Evolutionary conservation across 2,113 vertebrate species (phyloP).

Genomic region (Chionis minor): DNA sequence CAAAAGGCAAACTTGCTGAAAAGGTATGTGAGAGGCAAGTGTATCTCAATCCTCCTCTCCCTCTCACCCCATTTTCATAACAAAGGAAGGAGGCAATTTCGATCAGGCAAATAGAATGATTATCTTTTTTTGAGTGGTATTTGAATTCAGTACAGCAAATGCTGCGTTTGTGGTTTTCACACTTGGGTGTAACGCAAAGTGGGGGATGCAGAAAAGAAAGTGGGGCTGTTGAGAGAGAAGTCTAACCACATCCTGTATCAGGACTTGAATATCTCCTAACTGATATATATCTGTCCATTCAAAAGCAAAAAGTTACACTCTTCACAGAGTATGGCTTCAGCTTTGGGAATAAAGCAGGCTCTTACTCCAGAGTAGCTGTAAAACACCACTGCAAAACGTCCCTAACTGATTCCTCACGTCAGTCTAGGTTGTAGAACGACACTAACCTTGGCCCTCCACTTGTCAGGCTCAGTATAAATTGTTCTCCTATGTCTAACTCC

Average conservation of each 20-base stretch:
- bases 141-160: not conserved
- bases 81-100: not conserved
- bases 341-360: not conserved
- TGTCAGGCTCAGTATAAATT: not conserved
- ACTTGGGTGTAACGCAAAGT: not conserved
- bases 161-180: not conserved
- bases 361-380: not conserved
- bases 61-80: not conserved
- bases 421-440: not conserved
- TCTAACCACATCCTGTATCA: rapidly evolving
- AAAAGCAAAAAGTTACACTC: not conserved
- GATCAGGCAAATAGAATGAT: not conserved
- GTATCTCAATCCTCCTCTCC: not conserved
- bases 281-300: not conserved
- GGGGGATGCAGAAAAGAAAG: not conserved
- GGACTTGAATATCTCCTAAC: not conserved
- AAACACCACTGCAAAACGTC: not conserved
- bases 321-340: not conserved
- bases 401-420: not conserved
- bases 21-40: not conserved
- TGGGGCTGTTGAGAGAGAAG: not conserved
- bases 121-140: not conserved
- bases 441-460: not conserved
- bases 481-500: not conserved
- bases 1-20: not conserved